Evolutionary conservation across 2,113 vertebrate species (phyloP).

Genomic region (Eurypyga helias): DNA sequence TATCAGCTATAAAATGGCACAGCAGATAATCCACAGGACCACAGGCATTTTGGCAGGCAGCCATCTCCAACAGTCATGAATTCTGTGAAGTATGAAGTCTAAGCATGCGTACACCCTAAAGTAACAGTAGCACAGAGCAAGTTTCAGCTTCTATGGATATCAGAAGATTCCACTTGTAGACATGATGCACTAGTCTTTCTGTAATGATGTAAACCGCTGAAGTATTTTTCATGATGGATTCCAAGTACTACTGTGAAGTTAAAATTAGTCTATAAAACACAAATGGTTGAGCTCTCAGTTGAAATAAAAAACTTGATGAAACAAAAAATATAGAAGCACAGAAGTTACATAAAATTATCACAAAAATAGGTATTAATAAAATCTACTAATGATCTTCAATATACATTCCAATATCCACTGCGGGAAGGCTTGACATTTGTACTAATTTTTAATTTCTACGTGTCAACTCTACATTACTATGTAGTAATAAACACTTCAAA

Average conservation of each 20-base stretch:
- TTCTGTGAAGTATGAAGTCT: neutral
- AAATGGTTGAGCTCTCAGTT: neutral
- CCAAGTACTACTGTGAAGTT: neutral
- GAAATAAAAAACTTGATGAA: neutral
- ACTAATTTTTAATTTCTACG: neutral
- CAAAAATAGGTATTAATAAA: neutral
- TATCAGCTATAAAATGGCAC: neutral
- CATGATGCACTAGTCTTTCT: neutral
- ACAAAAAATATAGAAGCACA: neutral
- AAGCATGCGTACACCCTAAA: neutral
- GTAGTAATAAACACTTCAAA: neutral
- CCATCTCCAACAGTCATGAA: neutral
- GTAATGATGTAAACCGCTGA: too few relatives aligned
- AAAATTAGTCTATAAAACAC: neutral
- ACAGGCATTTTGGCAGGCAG: slow-evolving; percentile 28
- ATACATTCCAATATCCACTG: neutral
- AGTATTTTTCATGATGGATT: neutral
- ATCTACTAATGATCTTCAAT: neutral
- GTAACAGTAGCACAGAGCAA: neutral
- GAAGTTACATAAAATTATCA: neutral
- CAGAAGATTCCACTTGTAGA: neutral
- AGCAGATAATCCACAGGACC: slow-evolving; percentile 24
- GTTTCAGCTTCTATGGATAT: neutral
- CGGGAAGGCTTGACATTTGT: neutral
- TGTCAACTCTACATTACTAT: neutral